A percentile compares a stretch with the other conserved stretches of the same genome.
Evolutionary conservation across 2,797 vertebrate species (phyloP).

Genomic region (Lacerta agilis): DNA sequence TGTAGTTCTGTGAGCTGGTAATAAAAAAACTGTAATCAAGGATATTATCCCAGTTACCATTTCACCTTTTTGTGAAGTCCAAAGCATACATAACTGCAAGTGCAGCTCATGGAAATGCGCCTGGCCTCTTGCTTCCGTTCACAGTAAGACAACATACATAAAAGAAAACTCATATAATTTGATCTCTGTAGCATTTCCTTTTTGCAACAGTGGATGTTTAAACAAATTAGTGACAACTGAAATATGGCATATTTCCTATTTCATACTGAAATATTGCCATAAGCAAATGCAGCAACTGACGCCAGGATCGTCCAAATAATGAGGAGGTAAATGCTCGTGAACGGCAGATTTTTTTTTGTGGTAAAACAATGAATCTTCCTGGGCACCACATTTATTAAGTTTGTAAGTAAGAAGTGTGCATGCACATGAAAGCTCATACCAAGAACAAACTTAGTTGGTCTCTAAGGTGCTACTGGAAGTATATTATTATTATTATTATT

Average conservation of each 20-base stretch:
- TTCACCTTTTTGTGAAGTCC: no score
- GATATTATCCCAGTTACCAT: no score
- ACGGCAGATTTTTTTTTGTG: not conserved
- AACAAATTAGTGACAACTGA: not conserved
- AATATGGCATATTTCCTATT: not conserved
- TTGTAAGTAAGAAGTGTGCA: no score
- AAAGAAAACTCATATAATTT: not conserved
- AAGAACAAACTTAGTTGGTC: no score
- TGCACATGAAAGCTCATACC: no score
- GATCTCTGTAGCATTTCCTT: not conserved
- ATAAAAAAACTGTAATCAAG: no score
- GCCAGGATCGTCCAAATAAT: not conserved
- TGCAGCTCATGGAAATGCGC: not conserved
- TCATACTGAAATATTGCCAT: not conserved
- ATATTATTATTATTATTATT: no score
- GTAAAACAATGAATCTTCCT: not conserved
- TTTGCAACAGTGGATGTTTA: not conserved
- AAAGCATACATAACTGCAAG: not conserved
- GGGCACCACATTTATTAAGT: no score
- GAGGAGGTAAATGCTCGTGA: not conserved
- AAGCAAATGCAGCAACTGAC: not conserved
- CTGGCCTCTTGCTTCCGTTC: not conserved
- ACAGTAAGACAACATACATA: not conserved
- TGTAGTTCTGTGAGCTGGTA: not conserved
- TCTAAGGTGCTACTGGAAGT: no score